Evolutionary conservation across 2,888 invertebrate species (phyloP).

Genomic region (Rhamnusium bicolor): DNA sequence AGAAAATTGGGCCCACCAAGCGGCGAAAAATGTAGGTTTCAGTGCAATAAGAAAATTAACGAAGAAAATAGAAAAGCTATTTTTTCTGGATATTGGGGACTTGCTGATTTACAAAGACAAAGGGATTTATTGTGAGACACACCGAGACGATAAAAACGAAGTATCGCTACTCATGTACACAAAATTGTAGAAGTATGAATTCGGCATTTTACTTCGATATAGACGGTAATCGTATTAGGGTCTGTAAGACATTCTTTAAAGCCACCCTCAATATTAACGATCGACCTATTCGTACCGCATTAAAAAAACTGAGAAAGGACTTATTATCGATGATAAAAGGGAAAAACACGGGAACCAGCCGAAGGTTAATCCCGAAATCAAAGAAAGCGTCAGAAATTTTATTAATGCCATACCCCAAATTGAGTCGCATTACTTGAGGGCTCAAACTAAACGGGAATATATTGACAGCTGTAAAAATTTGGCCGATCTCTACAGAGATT

Average conservation of each 20-base stretch:
- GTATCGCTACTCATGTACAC: slow-evolving; percentile 3
- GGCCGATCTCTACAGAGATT: not conserved
- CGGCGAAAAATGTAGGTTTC: too few relatives aligned
- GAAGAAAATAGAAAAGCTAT: not conserved
- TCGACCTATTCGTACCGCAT: slow-evolving; percentile 28
- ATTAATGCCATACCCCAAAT: slow-evolving; percentile 28
- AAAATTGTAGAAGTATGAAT: slow-evolving; percentile 24
- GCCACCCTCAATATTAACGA: slow-evolving; percentile 33
- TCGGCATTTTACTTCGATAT: slow-evolving; percentile 37
- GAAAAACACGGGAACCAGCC: slow-evolving; percentile 44
- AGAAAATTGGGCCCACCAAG: too few relatives aligned
- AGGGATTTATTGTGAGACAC: slow-evolving; percentile 15
- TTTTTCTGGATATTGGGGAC: slow-evolving; percentile 8
- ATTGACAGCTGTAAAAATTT: slow-evolving; percentile 50
- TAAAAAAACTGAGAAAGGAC: slow-evolving; percentile 22
- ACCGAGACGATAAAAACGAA: not conserved
- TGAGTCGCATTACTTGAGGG: slow-evolving; percentile 58
- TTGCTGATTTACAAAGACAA: slow-evolving; percentile 23
- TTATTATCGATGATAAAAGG: slow-evolving; percentile 29
- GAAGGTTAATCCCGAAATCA: slow-evolving; percentile 36
- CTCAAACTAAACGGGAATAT: slow-evolving; percentile 47
- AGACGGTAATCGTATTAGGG: slow-evolving; percentile 35
- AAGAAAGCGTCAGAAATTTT: slow-evolving; percentile 29
- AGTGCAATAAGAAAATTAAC: too few relatives aligned
- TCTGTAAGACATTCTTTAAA: slow-evolving; percentile 43